Evolutionary conservation across 2,113 vertebrate species (phyloP).

Genomic region (Lasiurus borealis): DNA sequence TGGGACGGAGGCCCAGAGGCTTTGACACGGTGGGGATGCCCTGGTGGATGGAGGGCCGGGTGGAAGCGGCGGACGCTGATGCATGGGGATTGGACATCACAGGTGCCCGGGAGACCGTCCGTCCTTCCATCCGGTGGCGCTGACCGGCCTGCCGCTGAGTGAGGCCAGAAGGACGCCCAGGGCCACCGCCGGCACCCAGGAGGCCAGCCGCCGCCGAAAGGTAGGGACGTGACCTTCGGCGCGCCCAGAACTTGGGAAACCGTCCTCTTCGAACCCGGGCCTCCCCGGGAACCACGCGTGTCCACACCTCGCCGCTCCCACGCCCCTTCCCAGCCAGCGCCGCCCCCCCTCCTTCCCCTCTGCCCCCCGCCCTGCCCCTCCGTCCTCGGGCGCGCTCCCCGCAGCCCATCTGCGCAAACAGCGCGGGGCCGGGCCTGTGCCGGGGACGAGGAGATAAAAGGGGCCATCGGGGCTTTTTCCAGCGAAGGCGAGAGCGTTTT

Average conservation of each 20-base stretch:
- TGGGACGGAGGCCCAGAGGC: neutral
- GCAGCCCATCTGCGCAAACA: slow-evolving; percentile 91
- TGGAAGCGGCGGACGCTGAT: too few relatives aligned
- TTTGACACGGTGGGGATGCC: neutral
- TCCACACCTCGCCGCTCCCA: slow-evolving; percentile 58
- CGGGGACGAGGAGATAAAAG: slow-evolving; percentile 90
- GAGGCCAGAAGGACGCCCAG: neutral
- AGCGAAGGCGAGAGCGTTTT: slow-evolving; percentile 88
- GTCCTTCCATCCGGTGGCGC: too few relatives aligned
- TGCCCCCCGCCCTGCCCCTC: slow-evolving; percentile 82
- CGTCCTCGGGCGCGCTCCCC: slow-evolving; percentile 90
- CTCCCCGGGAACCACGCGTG: slow-evolving; percentile 43
- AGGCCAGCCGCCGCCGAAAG: neutral
- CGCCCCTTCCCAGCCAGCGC: slow-evolving; percentile 78
- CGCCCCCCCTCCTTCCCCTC: slow-evolving; percentile 74
- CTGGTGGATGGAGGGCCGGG: neutral
- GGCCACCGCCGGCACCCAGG: neutral
- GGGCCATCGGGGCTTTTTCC: slow-evolving; percentile 89
- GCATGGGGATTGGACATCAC: neutral
- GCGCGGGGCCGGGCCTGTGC: slow-evolving; percentile 88
- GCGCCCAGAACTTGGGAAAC: neutral
- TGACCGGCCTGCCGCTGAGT: neutral
- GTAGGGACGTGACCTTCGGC: neutral
- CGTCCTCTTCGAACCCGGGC: neutral
- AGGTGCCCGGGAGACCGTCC: neutral